Conservation (phyloP, 2,797 vertebrate species). For the Rhynchonycteris naso region DNA sequence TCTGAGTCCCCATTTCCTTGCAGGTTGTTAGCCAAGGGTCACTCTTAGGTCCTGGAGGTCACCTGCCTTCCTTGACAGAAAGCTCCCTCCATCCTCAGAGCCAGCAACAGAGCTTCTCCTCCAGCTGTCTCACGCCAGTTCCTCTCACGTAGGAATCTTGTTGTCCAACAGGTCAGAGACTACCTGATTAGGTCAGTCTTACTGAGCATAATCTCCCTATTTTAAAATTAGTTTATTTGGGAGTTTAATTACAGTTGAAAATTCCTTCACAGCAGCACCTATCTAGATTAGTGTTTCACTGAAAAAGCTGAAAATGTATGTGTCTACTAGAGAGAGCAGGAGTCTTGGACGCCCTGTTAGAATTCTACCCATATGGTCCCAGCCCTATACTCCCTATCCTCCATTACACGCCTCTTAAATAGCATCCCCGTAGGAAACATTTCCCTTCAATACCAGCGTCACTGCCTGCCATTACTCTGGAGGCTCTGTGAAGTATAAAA, state of each 20-base stretch:
- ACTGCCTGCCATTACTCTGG: not conserved
- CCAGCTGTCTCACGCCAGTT: not conserved
- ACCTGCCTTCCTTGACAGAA: not conserved
- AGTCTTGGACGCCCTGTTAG: not conserved
- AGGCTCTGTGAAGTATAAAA: not conserved
- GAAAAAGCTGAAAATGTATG: not conserved
- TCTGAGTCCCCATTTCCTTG: not conserved
- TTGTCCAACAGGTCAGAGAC: not conserved
- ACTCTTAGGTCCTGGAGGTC: accelerated
- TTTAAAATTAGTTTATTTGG: not conserved
- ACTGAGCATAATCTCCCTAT: not conserved
- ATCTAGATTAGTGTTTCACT: not conserved
- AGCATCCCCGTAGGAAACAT: not conserved
- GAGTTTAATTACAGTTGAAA: not conserved
- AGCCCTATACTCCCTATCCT: not conserved
- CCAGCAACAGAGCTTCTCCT: not conserved
- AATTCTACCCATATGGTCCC: not conserved
- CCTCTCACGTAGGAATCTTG: not conserved
- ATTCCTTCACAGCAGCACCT: not conserved
- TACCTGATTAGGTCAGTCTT: not conserved
- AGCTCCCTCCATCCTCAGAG: not conserved
- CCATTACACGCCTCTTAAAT: not conserved
- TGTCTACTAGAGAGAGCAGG: not conserved
- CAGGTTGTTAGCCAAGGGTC: not conserved
- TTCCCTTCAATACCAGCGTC: not conserved